A percentile compares a stretch with the other conserved stretches of the same genome.
Evolutionary conservation across 2,888 invertebrate species (phyloP).

Genomic region (Dendrolimus houi): DNA sequence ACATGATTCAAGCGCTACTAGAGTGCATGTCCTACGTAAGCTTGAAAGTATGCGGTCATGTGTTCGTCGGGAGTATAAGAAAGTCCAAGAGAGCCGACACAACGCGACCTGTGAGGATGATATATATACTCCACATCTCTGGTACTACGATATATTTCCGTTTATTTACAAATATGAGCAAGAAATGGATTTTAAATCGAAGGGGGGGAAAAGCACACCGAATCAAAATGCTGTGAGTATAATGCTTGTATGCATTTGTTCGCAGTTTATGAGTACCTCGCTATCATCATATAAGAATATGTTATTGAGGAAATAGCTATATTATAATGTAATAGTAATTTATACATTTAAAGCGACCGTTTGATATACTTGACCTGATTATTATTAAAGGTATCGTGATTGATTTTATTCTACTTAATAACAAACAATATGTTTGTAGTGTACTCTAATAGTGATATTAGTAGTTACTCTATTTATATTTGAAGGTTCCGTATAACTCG

Average conservation of each 20-base stretch:
- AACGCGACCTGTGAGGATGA: slow-evolving; percentile 15
- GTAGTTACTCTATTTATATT: too few relatives aligned
- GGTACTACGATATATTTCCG: slow-evolving; percentile 24
- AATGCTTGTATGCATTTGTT: neutral
- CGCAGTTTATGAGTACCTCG: neutral
- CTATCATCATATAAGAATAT: too few relatives aligned
- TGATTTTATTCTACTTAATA: too few relatives aligned
- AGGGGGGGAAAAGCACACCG: neutral
- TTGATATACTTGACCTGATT: too few relatives aligned
- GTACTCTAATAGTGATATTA: too few relatives aligned
- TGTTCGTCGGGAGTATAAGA: slow-evolving; percentile 23
- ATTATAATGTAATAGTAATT: too few relatives aligned
- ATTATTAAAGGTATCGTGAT: too few relatives aligned
- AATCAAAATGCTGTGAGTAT: slow-evolving; percentile 12
- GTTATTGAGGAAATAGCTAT: too few relatives aligned
- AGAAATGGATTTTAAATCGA: slow-evolving; percentile 9
- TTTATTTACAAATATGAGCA: slow-evolving; percentile 21
- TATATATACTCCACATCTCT: slow-evolving; percentile 21
- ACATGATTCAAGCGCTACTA: slow-evolving; percentile 22
- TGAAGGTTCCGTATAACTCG: too few relatives aligned
- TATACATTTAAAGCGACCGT: too few relatives aligned
- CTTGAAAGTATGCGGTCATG: slow-evolving; percentile 30
- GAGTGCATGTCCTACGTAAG: slow-evolving; percentile 26
- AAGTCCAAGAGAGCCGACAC: slow-evolving; percentile 18
- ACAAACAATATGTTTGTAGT: too few relatives aligned